Evolutionary conservation across 2,113 vertebrate genomes (phyloP).

Genomic region (Gymnocephalus cernua): DNA sequence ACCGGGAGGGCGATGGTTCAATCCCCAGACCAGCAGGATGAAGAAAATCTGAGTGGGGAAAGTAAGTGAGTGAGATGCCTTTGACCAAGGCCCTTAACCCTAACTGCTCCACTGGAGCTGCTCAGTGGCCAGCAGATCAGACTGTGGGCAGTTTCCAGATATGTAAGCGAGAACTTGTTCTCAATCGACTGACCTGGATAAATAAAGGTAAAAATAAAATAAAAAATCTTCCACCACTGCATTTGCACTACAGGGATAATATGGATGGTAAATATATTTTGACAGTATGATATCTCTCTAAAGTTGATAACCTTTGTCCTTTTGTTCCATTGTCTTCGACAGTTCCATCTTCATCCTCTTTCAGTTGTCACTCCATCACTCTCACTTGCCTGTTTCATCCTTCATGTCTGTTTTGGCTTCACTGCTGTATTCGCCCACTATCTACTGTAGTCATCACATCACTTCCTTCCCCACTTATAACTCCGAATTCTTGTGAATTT

Average conservation of each 20-base stretch:
- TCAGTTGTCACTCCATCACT: conserved; percentile 42
- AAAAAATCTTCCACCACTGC: neutral
- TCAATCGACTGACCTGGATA: too few species aligned
- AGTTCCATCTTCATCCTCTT: conserved; percentile 29
- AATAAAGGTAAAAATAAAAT: too few species aligned
- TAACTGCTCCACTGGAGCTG: too few species aligned
- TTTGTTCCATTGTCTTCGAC: conserved; percentile 2
- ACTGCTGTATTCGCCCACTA: neutral
- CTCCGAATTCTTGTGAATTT: conserved; percentile 34
- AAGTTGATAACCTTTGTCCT: conserved; percentile 23
- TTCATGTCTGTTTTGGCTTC: conserved; percentile 27
- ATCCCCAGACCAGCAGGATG: too few species aligned
- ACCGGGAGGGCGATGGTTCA: too few species aligned
- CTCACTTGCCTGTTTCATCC: conserved; percentile 36
- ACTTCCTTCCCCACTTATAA: conserved; percentile 24
- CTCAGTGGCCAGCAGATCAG: too few species aligned
- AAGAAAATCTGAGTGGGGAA: too few species aligned
- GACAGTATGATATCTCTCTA: conserved; percentile 12
- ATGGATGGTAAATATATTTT: conserved; percentile 1
- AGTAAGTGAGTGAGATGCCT: too few species aligned
- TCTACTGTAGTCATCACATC: conserved; percentile 12
- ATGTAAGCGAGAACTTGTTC: too few species aligned
- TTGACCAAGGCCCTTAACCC: too few species aligned
- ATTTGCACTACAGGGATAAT: neutral
- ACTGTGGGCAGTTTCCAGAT: too few species aligned